These are phyloP conservation scores for Acanthopleura granulata DNA, from an alignment of 2,888 invertebrate genomes.

Conservation along the genomic window DNA sequence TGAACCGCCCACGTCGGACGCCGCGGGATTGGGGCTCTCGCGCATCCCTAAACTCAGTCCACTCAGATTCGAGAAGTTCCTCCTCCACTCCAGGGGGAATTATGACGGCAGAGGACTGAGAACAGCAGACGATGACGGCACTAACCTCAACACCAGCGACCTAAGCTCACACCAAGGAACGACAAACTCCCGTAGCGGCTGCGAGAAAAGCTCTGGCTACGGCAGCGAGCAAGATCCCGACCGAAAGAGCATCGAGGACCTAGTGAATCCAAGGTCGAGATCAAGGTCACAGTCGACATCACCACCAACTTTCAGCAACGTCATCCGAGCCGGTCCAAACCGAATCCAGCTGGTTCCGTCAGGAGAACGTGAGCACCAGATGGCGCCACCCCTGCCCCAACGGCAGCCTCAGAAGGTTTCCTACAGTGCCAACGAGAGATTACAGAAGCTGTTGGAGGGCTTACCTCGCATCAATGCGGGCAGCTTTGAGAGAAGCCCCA, in stretches of 20 bases:
- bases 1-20: not conserved
- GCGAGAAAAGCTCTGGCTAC: conserved; percentile 62
- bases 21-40: not conserved
- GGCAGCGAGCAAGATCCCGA: conserved; percentile 62
- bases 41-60: conserved; percentile 11
- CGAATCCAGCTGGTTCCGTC: conserved; percentile 57
- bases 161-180: conserved; percentile 35
- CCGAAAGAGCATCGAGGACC: conserved; percentile 52
- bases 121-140: not conserved
- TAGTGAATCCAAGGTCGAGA: conserved; percentile 39
- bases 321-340: conserved; percentile 61
- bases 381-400: not conserved
- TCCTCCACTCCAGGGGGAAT: not conserved
- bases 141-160: not conserved
- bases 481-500: conserved; percentile 51
- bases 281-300: conserved; percentile 41
- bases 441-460: conserved; percentile 54
- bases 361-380: not conserved
- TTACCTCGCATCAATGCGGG: conserved; percentile 58
- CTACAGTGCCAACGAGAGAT: conserved; percentile 32
- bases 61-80: conserved; percentile 10
- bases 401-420: conserved; percentile 6
- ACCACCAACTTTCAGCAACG: conserved; percentile 58
- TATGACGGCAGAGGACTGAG: not conserved
- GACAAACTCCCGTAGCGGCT: conserved; percentile 49